Evolutionary conservation across 1,140 invertebrate species (phyloP).

Genomic region (Zaprionus nigranus): DNA sequence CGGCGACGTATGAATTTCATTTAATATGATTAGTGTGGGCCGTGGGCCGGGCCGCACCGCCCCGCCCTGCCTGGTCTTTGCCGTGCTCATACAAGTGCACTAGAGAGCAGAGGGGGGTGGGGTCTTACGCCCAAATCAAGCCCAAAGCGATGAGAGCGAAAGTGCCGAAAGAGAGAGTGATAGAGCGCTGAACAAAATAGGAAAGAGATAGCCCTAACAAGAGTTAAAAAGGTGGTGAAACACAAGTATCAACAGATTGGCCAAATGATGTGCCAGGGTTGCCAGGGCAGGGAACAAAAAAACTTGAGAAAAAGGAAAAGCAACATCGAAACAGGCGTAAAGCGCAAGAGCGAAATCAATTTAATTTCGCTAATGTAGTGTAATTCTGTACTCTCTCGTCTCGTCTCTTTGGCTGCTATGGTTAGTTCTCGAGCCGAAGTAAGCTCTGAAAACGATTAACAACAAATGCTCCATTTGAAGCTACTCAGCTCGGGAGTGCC

Average conservation of each 20-base stretch:
- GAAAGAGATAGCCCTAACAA: constrained; percentile 13
- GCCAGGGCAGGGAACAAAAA: constrained; percentile 2
- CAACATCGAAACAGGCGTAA: constrained; percentile 24
- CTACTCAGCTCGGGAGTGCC: constrained; percentile 27
- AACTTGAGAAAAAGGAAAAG: neutral
- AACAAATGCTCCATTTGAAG: constrained; percentile 73
- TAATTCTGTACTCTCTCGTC: constrained; percentile 47
- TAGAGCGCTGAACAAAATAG: neutral
- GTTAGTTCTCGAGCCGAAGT: constrained; percentile 52
- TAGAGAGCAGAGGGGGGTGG: constrained; percentile 34
- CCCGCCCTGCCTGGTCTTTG: constrained; percentile 57
- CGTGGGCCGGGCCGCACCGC: neutral
- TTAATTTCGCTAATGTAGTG: constrained; percentile 83
- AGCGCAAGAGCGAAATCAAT: constrained; percentile 57
- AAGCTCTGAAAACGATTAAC: constrained; percentile 58
- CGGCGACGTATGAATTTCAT: constrained; percentile 81
- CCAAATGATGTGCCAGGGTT: constrained; percentile 32
- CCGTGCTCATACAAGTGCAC: constrained; percentile 63
- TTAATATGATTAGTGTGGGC: constrained; percentile 81
- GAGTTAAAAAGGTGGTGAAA: constrained; percentile 64
- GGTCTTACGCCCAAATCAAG: constrained; percentile 73
- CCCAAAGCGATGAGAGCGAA: constrained; percentile 40
- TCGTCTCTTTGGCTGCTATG: constrained; percentile 43
- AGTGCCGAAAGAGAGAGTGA: neutral
- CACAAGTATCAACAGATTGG: constrained; percentile 34